Evolutionary conservation across 2,797 vertebrate species (phyloP).

Genomic region (Parauchenoglanis punctatus): DNA sequence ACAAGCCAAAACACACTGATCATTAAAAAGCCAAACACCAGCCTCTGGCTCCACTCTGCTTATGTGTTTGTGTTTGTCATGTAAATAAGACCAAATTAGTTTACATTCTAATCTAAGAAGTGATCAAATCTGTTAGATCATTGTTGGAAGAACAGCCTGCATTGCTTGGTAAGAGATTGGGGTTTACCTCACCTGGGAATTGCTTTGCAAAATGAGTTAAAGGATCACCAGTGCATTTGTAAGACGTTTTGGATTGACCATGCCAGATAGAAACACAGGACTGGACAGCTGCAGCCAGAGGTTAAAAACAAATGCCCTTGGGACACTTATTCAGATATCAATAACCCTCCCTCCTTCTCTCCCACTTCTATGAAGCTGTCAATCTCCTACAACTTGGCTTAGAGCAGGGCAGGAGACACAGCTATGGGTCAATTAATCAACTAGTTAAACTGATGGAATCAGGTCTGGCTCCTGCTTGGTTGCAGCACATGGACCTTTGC

Average conservation of each 20-base stretch:
- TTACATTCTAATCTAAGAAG: neutral
- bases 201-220: neutral
- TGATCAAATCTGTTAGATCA: neutral
- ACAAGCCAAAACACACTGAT: neutral
- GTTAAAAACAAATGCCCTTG: conserved; percentile 31
- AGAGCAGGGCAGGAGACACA: neutral
- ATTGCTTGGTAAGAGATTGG: neutral
- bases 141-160: neutral
- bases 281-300: conserved; percentile 31
- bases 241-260: conserved; percentile 20
- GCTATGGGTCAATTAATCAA: neutral
- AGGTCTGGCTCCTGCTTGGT: neutral
- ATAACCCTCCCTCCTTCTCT: neutral
- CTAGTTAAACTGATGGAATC: neutral
- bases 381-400: conserved; percentile 9
- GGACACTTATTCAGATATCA: conserved; percentile 40
- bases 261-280: conserved; percentile 19
- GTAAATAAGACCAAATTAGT: conserved; percentile 1
- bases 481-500: neutral
- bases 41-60: neutral
- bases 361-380: conserved; percentile 51
- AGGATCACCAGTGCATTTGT: conserved; percentile 19
- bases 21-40: neutral
- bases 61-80: neutral
- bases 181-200: conserved; percentile 23